phyloP scores from a whole-genome alignment of 2,113 vertebrate species.

The Genyomyrus donnyi region DNA sequence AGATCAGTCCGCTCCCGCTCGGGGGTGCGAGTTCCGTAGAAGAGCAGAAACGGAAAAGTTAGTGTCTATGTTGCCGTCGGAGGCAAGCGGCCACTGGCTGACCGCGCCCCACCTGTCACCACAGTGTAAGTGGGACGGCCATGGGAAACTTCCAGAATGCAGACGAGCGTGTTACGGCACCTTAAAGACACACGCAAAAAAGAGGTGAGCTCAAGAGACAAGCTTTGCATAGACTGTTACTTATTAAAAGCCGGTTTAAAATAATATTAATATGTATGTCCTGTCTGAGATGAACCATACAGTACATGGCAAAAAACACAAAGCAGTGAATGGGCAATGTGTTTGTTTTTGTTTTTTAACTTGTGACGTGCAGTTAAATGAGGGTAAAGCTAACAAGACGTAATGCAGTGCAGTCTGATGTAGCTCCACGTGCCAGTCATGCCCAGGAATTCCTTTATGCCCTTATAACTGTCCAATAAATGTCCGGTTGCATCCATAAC shows the following conservation, averaged over 20 bases:
- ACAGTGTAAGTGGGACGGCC: not conserved
- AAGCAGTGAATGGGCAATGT: not conserved
- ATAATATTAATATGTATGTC: not conserved
- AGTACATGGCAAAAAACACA: not conserved
- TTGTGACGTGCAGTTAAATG: not conserved
- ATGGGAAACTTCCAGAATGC: not conserved
- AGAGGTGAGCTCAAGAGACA: not conserved
- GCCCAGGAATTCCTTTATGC: not conserved
- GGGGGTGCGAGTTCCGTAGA: not conserved
- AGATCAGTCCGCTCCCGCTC: not conserved
- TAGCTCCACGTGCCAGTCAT: not conserved
- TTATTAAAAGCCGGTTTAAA: not conserved
- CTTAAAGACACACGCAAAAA: not conserved
- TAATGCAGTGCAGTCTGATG: not conserved
- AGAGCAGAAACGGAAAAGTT: not conserved
- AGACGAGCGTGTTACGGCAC: not conserved
- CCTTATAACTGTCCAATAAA: not conserved
- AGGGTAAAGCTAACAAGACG: not conserved
- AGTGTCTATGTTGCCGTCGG: not conserved
- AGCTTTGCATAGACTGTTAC: not conserved
- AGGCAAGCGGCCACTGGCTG: too few relatives aligned
- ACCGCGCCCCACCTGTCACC: not conserved
- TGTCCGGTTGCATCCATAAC: not conserved
- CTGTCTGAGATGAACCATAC: not conserved
- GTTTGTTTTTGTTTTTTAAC: not conserved